Evolutionary conservation across 2,797 vertebrate genomes (phyloP), one percentile per base, ranked within the genome.

Genomic region (Amniataba percoides): DNA sequence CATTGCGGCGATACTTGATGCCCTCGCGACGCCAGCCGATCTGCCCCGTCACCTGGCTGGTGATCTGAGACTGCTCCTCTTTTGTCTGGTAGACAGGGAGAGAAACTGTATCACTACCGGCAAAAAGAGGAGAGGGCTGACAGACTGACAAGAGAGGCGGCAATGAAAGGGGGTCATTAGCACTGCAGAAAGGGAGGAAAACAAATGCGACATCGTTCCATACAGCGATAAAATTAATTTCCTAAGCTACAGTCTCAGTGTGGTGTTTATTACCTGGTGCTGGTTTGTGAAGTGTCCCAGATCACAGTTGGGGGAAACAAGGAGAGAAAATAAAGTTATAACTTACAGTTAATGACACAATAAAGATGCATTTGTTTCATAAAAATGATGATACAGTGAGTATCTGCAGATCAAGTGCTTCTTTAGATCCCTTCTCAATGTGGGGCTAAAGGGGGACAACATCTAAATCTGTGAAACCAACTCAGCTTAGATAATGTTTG

Each of bases 31-130:
- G 95, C 98, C 98, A 99, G 84, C 98, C 98, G 27, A 99, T 99
- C 94, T 99, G 98, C 36, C 98, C 98, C 0, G 98, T 99, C 93
- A 99, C 98, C 94, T 99, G 98, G 92, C 97, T 99, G 77, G 98
- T 99, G 95, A 99, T 99, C 95, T 99, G 98, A 82, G 98, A 98
- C 93, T 99, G 98, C 78, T 99, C 98, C 92, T 99, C 98, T 91
- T 99, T 99, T 82, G 98, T 99, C 98, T 99, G 88, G 5, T 58
- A 34, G 65, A 77, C 51, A 62, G 42, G 27, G n/a, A 71, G 71
- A 72, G 76, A 84, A 78, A 77, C 90, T 18, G 52, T 48, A 86
- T 94, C 59, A 93, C 48, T 67, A 92, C 74, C 77, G 86, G 88
- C 89, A 80, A 66, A 70, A 77, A 46, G 6, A 77, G 49, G 6